Evolutionary conservation across 2,888 invertebrate species (phyloP).

Genomic region (Nemoura dubitans): DNA sequence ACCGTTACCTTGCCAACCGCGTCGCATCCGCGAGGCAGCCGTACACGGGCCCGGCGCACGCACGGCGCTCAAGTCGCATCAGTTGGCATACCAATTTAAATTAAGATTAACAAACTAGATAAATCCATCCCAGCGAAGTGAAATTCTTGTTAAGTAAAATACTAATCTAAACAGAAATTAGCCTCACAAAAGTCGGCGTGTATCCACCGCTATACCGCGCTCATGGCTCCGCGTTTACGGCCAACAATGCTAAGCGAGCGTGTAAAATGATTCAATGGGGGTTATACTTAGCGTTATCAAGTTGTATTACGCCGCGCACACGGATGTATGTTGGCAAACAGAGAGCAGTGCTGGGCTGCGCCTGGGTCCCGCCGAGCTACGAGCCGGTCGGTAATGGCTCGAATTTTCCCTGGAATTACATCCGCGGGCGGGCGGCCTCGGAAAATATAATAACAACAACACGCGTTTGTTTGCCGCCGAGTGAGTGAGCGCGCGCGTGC

Average conservation of each 20-base stretch:
- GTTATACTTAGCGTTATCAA: background rate
- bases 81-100: slow-evolving; percentile 40
- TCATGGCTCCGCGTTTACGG: no score
- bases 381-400: background rate
- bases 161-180: slow-evolving; percentile 39
- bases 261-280: slow-evolving; percentile 17
- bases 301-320: background rate
- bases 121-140: slow-evolving; percentile 24
- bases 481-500: background rate
- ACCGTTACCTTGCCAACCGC: background rate
- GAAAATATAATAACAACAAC: slow-evolving; percentile 27
- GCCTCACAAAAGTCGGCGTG: slow-evolving; percentile 13
- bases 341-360: background rate
- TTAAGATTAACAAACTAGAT: slow-evolving; percentile 41
- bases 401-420: slow-evolving; percentile 18
- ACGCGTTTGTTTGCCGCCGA: slow-evolving; percentile 15
- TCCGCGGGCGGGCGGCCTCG: background rate
- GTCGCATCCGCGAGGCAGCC: background rate
- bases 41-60: no score
- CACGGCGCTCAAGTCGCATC: slow-evolving; percentile 15
- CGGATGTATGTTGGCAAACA: background rate
- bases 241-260: slow-evolving; percentile 26
- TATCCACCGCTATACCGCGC: background rate
- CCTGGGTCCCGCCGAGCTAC: background rate
- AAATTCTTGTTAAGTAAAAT: slow-evolving; percentile 33